These are phyloP conservation scores for Ibidorhyncha struthersii DNA, from an alignment of 2,113 vertebrate genomes.

Conservation along the genomic window DNA sequence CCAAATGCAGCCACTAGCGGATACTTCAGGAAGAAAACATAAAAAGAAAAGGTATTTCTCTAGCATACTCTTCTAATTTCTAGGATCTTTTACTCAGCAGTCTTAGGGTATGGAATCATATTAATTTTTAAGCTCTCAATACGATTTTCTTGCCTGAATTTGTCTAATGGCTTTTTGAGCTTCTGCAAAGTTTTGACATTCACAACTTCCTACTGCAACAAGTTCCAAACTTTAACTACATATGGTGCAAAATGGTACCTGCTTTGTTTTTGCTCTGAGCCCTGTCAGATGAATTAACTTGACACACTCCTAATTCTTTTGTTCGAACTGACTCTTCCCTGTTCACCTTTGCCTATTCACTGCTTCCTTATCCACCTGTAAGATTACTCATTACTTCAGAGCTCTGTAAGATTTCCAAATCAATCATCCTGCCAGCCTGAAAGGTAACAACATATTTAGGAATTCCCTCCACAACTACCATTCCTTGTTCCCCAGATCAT, in stretches of 20 bases:
- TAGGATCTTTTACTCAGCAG: neutral
- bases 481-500: neutral
- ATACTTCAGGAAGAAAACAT: neutral
- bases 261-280: neutral
- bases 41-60: neutral
- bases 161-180: neutral
- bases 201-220: neutral
- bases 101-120: neutral
- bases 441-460: accelerated
- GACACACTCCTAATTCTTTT: neutral
- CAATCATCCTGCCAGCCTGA: neutral
- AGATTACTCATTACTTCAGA: neutral
- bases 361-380: neutral
- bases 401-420: neutral
- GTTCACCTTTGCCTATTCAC: neutral
- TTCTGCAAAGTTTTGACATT: neutral
- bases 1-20: neutral
- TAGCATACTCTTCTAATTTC: neutral
- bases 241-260: neutral
- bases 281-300: neutral
- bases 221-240: neutral
- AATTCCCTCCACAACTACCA: neutral
- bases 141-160: neutral
- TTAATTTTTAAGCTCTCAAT: neutral
- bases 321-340: neutral